These are phyloP conservation scores for Hemicrepidius hirtus DNA, from an alignment of 2,888 invertebrate species.

Conservation along the genomic window DNA sequence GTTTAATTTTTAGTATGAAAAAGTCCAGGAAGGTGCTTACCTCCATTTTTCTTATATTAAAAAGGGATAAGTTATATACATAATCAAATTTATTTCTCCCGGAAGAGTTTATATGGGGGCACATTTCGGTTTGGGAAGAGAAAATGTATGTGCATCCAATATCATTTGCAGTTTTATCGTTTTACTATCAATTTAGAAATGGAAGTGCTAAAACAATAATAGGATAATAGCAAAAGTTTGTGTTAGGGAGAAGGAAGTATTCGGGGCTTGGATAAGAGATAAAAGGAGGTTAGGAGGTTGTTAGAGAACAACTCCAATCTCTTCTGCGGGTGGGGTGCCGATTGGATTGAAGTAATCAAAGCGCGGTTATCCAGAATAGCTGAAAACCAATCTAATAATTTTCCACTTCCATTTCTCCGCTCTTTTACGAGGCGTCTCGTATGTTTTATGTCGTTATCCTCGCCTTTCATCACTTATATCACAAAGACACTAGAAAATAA, in stretches of 20 bases:
- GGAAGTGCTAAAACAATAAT: conserved; percentile 48
- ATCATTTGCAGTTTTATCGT: conserved; percentile 33
- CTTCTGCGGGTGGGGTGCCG: conserved; percentile 53
- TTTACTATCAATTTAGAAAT: conserved; percentile 46
- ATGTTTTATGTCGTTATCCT: conserved; percentile 58
- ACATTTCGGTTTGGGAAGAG: too few species aligned
- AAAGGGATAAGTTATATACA: too few species aligned
- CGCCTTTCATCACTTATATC: conserved; percentile 55
- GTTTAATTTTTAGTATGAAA: too few species aligned
- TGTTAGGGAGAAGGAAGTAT: conserved; percentile 35
- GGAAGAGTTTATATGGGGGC: too few species aligned
- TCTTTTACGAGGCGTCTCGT: conserved; percentile 62
- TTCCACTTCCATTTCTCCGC: conserved; percentile 61
- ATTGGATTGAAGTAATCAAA: conserved; percentile 65
- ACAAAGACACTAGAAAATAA: conserved; percentile 54
- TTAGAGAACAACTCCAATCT: conserved; percentile 51
- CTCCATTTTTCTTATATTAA: too few species aligned
- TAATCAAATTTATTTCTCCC: too few species aligned
- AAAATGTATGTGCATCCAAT: conserved; percentile 5
- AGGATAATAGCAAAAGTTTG: conserved; percentile 43
- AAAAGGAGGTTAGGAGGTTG: conserved; percentile 49
- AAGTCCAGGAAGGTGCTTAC: too few species aligned
- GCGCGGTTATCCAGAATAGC: conserved; percentile 64
- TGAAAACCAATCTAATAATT: conserved; percentile 65
- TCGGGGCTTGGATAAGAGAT: conserved; percentile 41